Evolutionary conservation across 2,113 vertebrate genomes (phyloP).

Genomic region (Tretioscincus oriximinensis): DNA sequence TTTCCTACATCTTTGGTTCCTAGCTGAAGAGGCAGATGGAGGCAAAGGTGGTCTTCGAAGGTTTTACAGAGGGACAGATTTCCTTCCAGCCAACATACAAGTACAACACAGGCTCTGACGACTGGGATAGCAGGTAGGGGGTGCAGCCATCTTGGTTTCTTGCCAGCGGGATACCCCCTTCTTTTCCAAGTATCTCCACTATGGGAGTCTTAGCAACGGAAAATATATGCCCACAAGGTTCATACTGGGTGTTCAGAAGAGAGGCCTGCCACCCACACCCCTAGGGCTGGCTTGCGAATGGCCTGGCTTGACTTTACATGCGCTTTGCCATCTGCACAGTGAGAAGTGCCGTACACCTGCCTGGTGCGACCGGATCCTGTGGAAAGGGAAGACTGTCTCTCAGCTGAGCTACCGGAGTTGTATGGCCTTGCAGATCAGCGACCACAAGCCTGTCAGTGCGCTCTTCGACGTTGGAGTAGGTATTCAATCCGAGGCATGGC

Average conservation of each 20-base stretch:
- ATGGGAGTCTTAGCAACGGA: no score
- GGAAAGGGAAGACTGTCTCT: constrained; percentile 84
- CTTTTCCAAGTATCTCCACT: neutral
- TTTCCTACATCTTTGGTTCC: neutral
- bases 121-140: constrained; percentile 94
- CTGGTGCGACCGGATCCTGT: constrained; percentile 95
- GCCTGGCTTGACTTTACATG: neutral
- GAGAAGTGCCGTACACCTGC: constrained; percentile 94
- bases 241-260: no score
- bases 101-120: constrained; percentile 89
- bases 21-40: constrained; percentile 91
- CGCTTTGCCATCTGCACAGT: constrained; percentile 61
- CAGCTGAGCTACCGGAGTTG: constrained; percentile 91
- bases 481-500: neutral
- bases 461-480: constrained; percentile 87
- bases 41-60: constrained; percentile 84
- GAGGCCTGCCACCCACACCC: no score
- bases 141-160: neutral
- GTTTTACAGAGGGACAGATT: constrained; percentile 89
- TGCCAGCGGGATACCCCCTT: neutral
- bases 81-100: constrained; percentile 96
- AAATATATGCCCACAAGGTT: no score
- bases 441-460: constrained; percentile 97
- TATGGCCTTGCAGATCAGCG: constrained; percentile 90
- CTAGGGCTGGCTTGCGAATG: no score